phyloP scores from a whole-genome alignment of 2,888 invertebrate genomes.

The Calameuta filiformis region DNA sequence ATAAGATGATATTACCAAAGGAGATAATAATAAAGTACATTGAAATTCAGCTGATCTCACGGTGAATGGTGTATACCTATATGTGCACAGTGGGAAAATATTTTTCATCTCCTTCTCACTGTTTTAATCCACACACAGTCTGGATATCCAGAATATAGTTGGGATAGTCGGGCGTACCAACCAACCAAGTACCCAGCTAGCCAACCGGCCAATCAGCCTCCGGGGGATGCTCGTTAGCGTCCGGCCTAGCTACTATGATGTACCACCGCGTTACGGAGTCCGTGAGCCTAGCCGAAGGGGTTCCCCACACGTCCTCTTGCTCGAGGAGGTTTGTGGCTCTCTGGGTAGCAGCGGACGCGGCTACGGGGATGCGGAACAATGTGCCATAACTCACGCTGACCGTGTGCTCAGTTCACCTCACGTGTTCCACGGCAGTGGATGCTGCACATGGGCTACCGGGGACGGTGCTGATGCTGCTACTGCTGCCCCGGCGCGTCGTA shows the following conservation, averaged over 20 bases:
- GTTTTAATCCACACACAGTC: too few species aligned
- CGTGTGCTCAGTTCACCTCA: conserved; percentile 24
- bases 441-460: conserved; percentile 12
- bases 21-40: conserved; percentile 18
- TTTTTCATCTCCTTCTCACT: too few species aligned
- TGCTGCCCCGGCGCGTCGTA: too few species aligned
- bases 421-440: conserved; percentile 25
- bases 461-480: not conserved
- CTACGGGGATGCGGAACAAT: conserved; percentile 46
- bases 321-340: conserved; percentile 38
- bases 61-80: too few species aligned
- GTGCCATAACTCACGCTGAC: conserved; percentile 48
- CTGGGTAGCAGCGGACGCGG: conserved; percentile 31
- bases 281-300: conserved; percentile 26
- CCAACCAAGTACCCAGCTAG: not conserved
- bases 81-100: too few species aligned
- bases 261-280: conserved; percentile 35
- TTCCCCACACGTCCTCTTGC: conserved; percentile 18
- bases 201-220: not conserved
- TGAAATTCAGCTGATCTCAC: not conserved
- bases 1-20: conserved; percentile 21
- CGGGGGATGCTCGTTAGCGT: conserved; percentile 45
- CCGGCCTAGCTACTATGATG: conserved; percentile 36
- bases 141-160: too few species aligned
- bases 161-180: not conserved